Conservation (phyloP, 2,113 vertebrate genomes). For the Clarias batrachus region DNA sequence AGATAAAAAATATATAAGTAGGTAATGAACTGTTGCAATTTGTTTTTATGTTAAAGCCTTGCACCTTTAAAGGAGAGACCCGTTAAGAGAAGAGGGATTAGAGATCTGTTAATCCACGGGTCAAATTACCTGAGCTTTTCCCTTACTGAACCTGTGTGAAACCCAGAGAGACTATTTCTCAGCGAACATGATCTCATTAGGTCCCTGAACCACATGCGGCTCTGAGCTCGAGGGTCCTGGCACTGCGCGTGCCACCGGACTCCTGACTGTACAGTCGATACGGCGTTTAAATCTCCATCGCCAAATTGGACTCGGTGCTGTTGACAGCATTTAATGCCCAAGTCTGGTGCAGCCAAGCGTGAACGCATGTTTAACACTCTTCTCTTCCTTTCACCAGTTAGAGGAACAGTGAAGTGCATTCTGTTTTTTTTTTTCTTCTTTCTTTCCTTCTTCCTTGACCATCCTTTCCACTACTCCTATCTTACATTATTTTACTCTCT, state of each 20-base stretch:
- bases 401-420: constrained; percentile 5
- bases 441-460: background rate
- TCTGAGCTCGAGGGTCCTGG: constrained; percentile 33
- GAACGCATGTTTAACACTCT: constrained; percentile 47
- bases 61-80: background rate
- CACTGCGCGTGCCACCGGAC: constrained; percentile 29
- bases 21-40: background rate
- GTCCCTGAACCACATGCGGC: constrained; percentile 8
- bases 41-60: background rate
- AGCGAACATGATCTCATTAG: constrained; percentile 47
- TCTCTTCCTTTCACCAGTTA: constrained; percentile 26
- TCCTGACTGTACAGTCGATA: constrained; percentile 35
- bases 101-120: background rate
- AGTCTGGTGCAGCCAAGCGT: constrained; percentile 48
- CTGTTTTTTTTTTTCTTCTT: background rate
- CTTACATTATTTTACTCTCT: background rate
- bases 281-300: constrained; percentile 46
- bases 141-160: constrained; percentile 18
- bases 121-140: background rate
- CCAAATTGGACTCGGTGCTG: constrained; percentile 56
- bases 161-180: constrained; percentile 34
- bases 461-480: background rate
- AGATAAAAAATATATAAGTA: background rate
- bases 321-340: constrained; percentile 53
- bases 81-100: background rate